Evolutionary conservation across 2,888 invertebrate species (phyloP), one percentile per base, ranked within the genome.

Genomic region (Papilio elwesi): DNA sequence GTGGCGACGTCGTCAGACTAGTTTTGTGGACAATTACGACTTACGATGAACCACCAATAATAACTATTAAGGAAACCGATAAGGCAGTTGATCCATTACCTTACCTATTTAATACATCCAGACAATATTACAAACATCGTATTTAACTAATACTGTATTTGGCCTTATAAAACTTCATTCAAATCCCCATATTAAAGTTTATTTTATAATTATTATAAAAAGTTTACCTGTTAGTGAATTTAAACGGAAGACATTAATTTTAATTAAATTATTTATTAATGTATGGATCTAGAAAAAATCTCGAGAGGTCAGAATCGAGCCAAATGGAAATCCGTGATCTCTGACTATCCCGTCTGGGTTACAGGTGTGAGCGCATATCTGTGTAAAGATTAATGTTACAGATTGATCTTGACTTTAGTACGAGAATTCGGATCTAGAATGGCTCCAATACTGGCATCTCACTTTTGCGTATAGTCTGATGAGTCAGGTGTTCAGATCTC

Each of bases 61-160:
- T 73, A 59, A 52, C 68, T 65, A 68, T 69, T 47, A 69, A 57
- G 26, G 55, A 68, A 49, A 59, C 43, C 57, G 6, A 73, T 48
- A 55, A 69, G 64, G 15, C 57, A 65, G 65, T 71, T 71, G 67
- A 71, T 51, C 68, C 49, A 73, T 73, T 64, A 49, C 9, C 48
- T 57, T 36, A 55, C 9, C 16, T 47, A 26, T 36, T 67, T 63
- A 38, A 62, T 62, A 67, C 47, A 62, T 51, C 51, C 52, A 51
- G 15, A 36, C 59, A 48, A 13, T 52, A 15, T 16, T 48, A 55
- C 48, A 63, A 53, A 59, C 12, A 59, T 59, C 49, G n/a, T 48
- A n/a, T 43, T n/a, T 6, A 0, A n/a, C 43, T n/a, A 15, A 62
- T 62, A 12, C 6, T 36, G 11, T 15, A n/a, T 59, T 62, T 43